Evolutionary conservation across 2,888 invertebrate species (phyloP).

Genomic region (Himalopsyche japonica): DNA sequence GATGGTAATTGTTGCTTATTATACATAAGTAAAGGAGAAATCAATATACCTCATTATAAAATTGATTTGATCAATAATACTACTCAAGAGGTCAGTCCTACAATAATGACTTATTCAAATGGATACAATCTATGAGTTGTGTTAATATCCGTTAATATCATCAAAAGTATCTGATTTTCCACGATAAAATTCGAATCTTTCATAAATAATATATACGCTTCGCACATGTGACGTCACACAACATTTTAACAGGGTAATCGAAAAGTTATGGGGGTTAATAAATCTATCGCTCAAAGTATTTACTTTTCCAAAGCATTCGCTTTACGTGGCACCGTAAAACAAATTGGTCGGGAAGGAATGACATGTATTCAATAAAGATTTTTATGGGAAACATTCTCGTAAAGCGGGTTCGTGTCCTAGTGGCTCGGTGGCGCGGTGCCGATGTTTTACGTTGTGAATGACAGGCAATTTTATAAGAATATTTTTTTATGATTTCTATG

Average conservation of each 20-base stretch:
- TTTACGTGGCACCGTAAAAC: conserved; percentile 37
- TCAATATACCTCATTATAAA: too few relatives aligned
- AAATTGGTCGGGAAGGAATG: conserved; percentile 35
- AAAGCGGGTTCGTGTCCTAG: conserved; percentile 25
- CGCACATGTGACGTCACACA: conserved; percentile 2
- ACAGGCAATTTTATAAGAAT: background rate
- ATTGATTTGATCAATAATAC: too few relatives aligned
- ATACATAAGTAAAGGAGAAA: too few relatives aligned
- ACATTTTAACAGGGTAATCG: conserved; percentile 20
- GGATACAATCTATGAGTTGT: too few relatives aligned
- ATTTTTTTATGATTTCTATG: background rate
- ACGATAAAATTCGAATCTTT: too few relatives aligned
- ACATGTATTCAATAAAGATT: conserved; percentile 38
- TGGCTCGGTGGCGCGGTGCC: background rate
- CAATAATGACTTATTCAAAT: too few relatives aligned
- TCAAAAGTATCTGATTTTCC: too few relatives aligned
- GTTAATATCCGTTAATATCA: too few relatives aligned
- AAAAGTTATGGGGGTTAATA: conserved; percentile 32
- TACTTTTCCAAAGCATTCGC: conserved; percentile 30
- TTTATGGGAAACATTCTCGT: conserved; percentile 33
- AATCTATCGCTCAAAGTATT: conserved; percentile 34
- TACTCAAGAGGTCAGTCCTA: too few relatives aligned
- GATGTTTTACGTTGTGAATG: background rate
- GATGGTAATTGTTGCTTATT: too few relatives aligned
- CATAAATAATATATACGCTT: too few relatives aligned